Evolutionary conservation across 2,113 vertebrate genomes (phyloP), one percentile per base, ranked within the genome.

Genomic region (Plotosus lineatus): DNA sequence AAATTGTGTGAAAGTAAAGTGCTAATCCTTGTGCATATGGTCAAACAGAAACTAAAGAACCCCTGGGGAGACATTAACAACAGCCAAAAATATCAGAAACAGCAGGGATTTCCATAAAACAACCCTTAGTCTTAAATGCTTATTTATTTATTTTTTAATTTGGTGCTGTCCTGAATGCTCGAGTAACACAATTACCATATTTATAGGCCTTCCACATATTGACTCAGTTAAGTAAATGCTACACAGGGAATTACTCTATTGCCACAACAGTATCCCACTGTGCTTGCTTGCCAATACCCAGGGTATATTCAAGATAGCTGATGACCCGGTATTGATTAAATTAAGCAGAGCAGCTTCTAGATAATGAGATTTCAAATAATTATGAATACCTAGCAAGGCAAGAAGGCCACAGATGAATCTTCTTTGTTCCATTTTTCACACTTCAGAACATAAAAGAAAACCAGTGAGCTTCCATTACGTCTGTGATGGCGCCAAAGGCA

Each of bases 331-430:
- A 87, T 87, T 87, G 84, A 85, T 85, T 82, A 48, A 81, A 80
- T 87, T 84, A 84, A 77, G 50, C 68, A 73, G 77, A 83, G 81
- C 83, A 87, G 86, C 86, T 87, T 83, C 83, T 84, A 83, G 77
- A 82, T 84, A 84, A 85, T 87, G 79, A 85, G 72, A 84, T 80
- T 51, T 66, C 60, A 77, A 85, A 77, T 82, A 82, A 76, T 85
- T 87, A 75, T 79, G 79, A 83, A 84, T 66, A 77, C 83, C 78
- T 68, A 80, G 75, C 78, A 0, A 42, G n/a, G 60, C 58, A 61
- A 58, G 53, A 84, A 61, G 69, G 68, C 33, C 76, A 48, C 26
- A n/a, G 74, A 83, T 84, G 80, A 80, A 85, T 85, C 55, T 75
- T 61, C 78, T 82, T 75, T 44, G 71, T 74, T 83, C 66, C 26